phyloP scores from a whole-genome alignment of 2,888 invertebrate genomes.

The Andrena flavipes region DNA sequence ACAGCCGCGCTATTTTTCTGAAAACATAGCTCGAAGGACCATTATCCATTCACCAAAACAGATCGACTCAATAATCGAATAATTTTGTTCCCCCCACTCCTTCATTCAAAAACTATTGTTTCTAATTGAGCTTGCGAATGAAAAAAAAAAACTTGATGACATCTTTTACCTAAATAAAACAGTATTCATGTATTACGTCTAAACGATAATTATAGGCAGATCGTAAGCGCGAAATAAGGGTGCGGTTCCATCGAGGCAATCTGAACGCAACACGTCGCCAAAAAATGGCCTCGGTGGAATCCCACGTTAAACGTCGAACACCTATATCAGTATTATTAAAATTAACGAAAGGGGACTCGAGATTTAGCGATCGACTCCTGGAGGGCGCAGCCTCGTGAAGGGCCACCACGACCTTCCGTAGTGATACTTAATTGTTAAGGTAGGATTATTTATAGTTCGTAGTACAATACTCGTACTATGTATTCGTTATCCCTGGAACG shows the following conservation, averaged over 20 bases:
- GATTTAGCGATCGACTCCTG: conserved; percentile 49
- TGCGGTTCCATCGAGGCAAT: too few species aligned
- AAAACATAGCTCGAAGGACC: neutral
- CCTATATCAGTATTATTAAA: conserved; percentile 73
- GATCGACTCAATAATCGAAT: too few species aligned
- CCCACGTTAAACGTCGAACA: conserved; percentile 60
- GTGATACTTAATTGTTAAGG: conserved; percentile 63
- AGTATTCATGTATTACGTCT: conserved; percentile 2
- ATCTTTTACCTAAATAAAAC: neutral
- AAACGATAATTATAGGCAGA: conserved; percentile 36
- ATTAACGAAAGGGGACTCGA: conserved; percentile 54
- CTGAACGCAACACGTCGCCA: too few species aligned
- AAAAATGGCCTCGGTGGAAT: too few species aligned
- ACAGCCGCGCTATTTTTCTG: conserved; percentile 32
- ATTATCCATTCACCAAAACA: too few species aligned
- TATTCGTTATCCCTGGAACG: conserved; percentile 17
- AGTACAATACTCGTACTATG: conserved; percentile 36
- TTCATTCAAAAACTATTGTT: neutral
- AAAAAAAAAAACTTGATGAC: neutral
- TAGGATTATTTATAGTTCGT: conserved; percentile 53
- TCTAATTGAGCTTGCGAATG: neutral
- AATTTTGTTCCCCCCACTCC: too few species aligned
- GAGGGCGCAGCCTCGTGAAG: conserved; percentile 56
- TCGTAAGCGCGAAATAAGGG: conserved; percentile 25
- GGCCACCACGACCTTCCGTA: conserved; percentile 51